Evolutionary conservation across 2,797 vertebrate species (phyloP).

Genomic region (Triplophysa bombifrons): DNA sequence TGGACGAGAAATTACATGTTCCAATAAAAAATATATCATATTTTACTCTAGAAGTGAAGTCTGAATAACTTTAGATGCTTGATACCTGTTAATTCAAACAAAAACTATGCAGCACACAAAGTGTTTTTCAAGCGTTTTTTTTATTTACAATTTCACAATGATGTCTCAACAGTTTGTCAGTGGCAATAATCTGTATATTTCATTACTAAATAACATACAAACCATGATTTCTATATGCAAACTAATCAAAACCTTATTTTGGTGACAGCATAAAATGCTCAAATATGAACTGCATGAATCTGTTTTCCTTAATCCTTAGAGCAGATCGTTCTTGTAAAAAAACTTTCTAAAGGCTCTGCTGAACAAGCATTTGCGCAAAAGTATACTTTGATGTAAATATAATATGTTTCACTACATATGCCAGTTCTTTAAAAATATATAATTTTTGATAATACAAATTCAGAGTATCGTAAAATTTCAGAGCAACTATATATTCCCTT

Average conservation of each 20-base stretch:
- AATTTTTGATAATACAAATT: constrained; percentile 38
- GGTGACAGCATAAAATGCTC: background rate
- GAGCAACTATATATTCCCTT: background rate
- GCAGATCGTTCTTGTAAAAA: constrained; percentile 21
- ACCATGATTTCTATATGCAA: constrained; percentile 32
- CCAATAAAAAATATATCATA: too few relatives aligned
- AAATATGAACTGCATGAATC: constrained; percentile 22
- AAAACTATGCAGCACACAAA: background rate
- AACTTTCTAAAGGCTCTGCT: background rate
- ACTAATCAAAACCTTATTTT: background rate
- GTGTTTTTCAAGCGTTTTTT: constrained; percentile 12
- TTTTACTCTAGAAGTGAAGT: too few relatives aligned
- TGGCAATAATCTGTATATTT: background rate
- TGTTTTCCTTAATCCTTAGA: constrained; percentile 2
- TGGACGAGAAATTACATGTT: too few relatives aligned
- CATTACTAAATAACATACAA: constrained; percentile 8
- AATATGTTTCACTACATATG: constrained; percentile 25
- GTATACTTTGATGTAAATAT: constrained; percentile 32
- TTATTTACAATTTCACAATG: constrained; percentile 32
- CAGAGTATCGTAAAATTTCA: constrained; percentile 8
- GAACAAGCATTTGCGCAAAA: constrained; percentile 8
- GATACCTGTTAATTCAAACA: background rate
- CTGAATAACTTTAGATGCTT: too few relatives aligned
- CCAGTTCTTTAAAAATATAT: constrained; percentile 37
- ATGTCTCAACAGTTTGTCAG: constrained; percentile 10